Base-by-base conservation (phyloP, 2,797 vertebrate genomes). In the Neostethus bicornis region DNA sequence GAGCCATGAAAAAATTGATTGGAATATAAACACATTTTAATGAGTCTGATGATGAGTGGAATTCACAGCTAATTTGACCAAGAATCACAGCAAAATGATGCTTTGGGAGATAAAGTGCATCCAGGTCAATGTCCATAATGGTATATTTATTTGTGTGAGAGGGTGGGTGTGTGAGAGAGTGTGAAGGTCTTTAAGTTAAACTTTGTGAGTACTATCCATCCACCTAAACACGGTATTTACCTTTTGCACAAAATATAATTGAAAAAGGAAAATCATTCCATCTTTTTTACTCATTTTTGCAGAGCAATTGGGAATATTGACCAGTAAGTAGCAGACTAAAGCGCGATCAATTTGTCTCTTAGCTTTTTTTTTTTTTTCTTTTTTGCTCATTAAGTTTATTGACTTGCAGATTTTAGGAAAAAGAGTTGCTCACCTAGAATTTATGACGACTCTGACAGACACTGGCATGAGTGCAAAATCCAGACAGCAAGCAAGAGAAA, bases 11-110 rank as follows among this genome's bases (percentile, higher is more conserved):
- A 52, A 60, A 81, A 81, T 68, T 81, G 65, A 84, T 79, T 71
- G 66, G 49, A 61, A 69, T 70, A 79, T 83, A 84, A 84, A 85
- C 71, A 85, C 47, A 53, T 79, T 86, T 73, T 83, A 91, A 87
- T 89, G 70, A 83, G 77, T 75, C 55, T 65, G 77, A 81, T 80
- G 71, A 85, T 84, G 75, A 79, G 39, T 71, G 44, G 53, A 79
- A 81, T 83, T 72, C 70, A 74, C 80, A 74, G 57, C 56, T 76
- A 77, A 89, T 83, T 66, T 86, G 81, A 84, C 73, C 48, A 57
- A 80, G 80, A 61, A 66, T 75, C 70, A 81, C 58, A 77, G 74
- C 58, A 76, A 84, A 86, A 75, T 46, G 43, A 44, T 45, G 56
- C 77, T 85, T 49, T 71, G 44, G 66, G 61, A 73, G 69, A 80